Evolutionary conservation across 2,888 invertebrate species (phyloP).

Genomic region (Boloria selene): DNA sequence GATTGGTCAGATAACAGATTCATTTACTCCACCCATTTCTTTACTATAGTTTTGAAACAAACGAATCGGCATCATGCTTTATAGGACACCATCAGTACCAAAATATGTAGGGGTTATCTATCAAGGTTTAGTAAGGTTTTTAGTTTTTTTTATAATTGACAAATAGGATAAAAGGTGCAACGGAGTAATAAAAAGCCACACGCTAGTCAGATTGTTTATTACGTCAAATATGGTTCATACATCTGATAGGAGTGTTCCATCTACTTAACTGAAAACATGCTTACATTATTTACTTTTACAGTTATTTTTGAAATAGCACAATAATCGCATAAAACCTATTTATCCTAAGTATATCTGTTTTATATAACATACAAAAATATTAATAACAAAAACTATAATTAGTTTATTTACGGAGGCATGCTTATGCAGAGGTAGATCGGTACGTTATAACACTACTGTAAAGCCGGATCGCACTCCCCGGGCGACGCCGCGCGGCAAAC

Average conservation of each 20-base stretch:
- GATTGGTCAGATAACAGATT: too few species aligned
- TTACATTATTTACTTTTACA: slow-evolving; percentile 50
- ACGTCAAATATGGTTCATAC: slow-evolving; percentile 63
- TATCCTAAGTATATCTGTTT: slow-evolving; percentile 56
- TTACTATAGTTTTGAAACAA: too few species aligned
- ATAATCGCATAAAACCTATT: slow-evolving; percentile 55
- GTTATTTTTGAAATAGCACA: slow-evolving; percentile 48
- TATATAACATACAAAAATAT: slow-evolving; percentile 72
- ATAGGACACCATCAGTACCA: too few species aligned
- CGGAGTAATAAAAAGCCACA: slow-evolving; percentile 31
- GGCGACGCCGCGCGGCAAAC: neutral
- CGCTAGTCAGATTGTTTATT: slow-evolving; percentile 77
- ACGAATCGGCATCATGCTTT: too few species aligned
- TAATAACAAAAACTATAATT: slow-evolving; percentile 70
- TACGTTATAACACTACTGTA: slow-evolving; percentile 56
- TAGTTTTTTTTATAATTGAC: too few species aligned
- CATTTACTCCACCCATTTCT: too few species aligned
- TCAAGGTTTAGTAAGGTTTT: too few species aligned
- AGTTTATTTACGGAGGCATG: slow-evolving; percentile 72
- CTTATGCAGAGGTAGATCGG: slow-evolving; percentile 74
- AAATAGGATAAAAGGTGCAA: too few species aligned
- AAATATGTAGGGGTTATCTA: too few species aligned
- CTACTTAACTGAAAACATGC: slow-evolving; percentile 66
- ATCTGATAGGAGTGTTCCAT: slow-evolving; percentile 63
- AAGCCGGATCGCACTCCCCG: slow-evolving; percentile 43